These are phyloP conservation scores for Plectrocnemia conspersa DNA, from an alignment of 1,140 invertebrate genomes.

Conservation along the genomic window DNA sequence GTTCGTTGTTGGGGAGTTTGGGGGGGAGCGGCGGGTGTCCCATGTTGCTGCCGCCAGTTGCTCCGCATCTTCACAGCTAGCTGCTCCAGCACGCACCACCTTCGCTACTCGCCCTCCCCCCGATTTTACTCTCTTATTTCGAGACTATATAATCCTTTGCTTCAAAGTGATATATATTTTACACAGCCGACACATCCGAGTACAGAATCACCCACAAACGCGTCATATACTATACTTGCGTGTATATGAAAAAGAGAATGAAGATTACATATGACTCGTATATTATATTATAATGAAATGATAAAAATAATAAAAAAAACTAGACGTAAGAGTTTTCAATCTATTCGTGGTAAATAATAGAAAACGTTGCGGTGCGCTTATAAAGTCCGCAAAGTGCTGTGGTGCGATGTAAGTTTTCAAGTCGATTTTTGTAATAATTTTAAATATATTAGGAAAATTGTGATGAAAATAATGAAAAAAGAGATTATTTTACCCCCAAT, in stretches of 20 bases:
- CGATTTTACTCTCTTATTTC: conserved; percentile 26
- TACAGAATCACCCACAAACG: too few species aligned
- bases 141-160: conserved; percentile 33
- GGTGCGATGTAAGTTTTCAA: conserved; percentile 22
- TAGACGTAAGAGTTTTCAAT: conserved; percentile 30
- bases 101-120: conserved; percentile 17
- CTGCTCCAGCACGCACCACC: conserved; percentile 30
- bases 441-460: conserved; percentile 33
- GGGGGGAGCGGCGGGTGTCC: conserved; percentile 7
- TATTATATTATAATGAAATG: too few species aligned
- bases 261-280: too few species aligned
- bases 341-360: conserved; percentile 26
- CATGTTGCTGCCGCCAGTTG: conserved; percentile 15
- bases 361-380: conserved; percentile 29
- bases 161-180: conserved; percentile 32
- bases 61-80: conserved; percentile 35
- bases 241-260: too few species aligned
- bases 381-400: conserved; percentile 25
- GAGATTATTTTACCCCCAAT: conserved; percentile 34
- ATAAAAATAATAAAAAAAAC: too few species aligned
- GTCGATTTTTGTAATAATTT: conserved; percentile 33
- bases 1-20: conserved; percentile 30
- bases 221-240: too few species aligned
- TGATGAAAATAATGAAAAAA: conserved; percentile 35
- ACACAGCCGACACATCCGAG: too few species aligned